These are phyloP conservation scores for Gambusia holbrooki DNA, from an alignment of 2,113 vertebrate species.

Conservation along the genomic window DNA sequence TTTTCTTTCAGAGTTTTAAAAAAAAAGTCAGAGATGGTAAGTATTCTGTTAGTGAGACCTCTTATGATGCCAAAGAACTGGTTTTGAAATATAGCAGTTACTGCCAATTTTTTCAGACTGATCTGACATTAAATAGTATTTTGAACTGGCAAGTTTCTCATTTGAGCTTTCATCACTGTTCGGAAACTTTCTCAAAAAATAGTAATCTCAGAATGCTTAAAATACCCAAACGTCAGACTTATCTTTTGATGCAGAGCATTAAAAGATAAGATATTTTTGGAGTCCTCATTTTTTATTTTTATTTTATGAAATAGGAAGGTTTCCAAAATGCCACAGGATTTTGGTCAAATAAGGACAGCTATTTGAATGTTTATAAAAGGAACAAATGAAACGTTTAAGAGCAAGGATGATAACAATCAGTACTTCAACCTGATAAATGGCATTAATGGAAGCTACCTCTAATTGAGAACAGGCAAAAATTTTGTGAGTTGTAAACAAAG, in stretches of 20 bases:
- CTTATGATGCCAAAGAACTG: too few species aligned
- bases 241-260: background rate
- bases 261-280: slow-evolving; percentile 7
- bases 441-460: slow-evolving; percentile 3
- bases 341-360: slow-evolving; percentile 12
- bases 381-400: background rate
- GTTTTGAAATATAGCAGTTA: too few species aligned
- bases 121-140: background rate
- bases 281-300: slow-evolving; percentile 11
- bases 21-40: too few species aligned
- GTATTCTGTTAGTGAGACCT: too few species aligned
- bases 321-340: background rate
- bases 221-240: background rate
- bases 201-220: background rate
- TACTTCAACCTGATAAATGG: slow-evolving; percentile 11
- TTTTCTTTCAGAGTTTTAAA: too few species aligned
- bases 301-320: slow-evolving; percentile 9
- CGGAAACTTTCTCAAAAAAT: background rate
- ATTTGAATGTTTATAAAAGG: background rate
- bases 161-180: background rate
- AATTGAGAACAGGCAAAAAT: slow-evolving; percentile 11
- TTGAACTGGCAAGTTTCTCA: background rate
- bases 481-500: slow-evolving; percentile 25
- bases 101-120: too few species aligned
- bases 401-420: background rate